Conservation (phyloP, 2,113 vertebrate genomes). For the Macquaria ambigua region DNA sequence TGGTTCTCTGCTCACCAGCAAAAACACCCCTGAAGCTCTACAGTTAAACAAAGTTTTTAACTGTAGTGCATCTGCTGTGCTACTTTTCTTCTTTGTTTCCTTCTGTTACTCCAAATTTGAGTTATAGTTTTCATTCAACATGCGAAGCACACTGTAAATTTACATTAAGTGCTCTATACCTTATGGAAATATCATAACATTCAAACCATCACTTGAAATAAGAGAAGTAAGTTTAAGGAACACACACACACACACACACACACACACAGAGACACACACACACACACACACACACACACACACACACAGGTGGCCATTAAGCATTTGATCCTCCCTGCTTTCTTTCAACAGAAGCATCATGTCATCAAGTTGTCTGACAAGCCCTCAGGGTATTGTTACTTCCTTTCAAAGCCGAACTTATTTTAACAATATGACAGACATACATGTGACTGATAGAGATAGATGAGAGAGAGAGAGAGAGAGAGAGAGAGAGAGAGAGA, state of each 20-base stretch:
- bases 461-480: constrained; percentile 32
- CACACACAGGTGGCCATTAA: constrained; percentile 63
- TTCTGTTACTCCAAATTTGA: not conserved
- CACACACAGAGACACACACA: constrained; percentile 40
- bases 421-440: constrained; percentile 58
- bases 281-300: constrained; percentile 32
- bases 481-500: not conserved
- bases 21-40: not conserved
- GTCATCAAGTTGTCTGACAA: constrained; percentile 73
- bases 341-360: constrained; percentile 66
- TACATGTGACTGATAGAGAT: constrained; percentile 50
- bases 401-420: constrained; percentile 51
- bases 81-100: not conserved
- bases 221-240: constrained; percentile 2
- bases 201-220: constrained; percentile 12
- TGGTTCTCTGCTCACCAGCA: not conserved
- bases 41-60: no score
- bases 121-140: not conserved
- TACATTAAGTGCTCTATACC: not conserved
- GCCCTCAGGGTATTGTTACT: constrained; percentile 60
- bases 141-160: not conserved
- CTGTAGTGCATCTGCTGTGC: not conserved
- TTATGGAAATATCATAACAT: constrained; percentile 10
- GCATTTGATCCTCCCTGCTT: constrained; percentile 67
- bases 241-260: constrained; percentile 48